Base-by-base conservation (phyloP, 2,888 invertebrate genomes). In the Stenolophus ochropezus region DNA sequence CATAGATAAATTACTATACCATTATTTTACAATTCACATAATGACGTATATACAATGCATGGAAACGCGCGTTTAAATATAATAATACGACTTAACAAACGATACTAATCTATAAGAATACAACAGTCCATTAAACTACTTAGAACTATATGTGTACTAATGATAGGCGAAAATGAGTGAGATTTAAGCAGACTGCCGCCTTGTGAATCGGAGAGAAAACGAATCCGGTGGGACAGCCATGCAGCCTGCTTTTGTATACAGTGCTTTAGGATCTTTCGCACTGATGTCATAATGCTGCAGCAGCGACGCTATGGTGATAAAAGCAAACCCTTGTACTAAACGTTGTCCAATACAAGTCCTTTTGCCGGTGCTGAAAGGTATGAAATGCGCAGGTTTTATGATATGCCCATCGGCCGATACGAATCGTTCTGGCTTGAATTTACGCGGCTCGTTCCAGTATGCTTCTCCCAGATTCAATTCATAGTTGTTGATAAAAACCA, bases 341-440 rank as follows among this genome's bases (percentile, higher is more conserved):
- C 94, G 94, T 86, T 96, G 96, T 0, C 96, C 96, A 82, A 96
- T 94, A 86, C 96, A 96, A 0, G 96, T 95, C n/a, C 96, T 90
- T 86, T 94, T 96, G 4, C 96, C 96, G 56, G 95, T 95, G 86
- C 96, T 95, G 89, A 96, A 97, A 0, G 96, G 96, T 8, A 96
- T 90, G 86, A 96, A 96, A 86, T 95, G 94, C 0, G 94, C 90
- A 0, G 93, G 93, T 86, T 92, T 92, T 16, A 88, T 86, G 11
- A 93, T 89, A 33, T 86, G 87, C 3, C 91, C 91, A 18, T 84
- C 83, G 2, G 84, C 81, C 1, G 88, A 87, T 42, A 96, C 86
- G 88, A 96, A 97, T 83, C 96, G 90, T 83, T 94, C 92, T 0
- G 97, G 97, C 81, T 93, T 91, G 86, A 96, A 97, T 84, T 91